phyloP scores from a whole-genome alignment of 2,888 invertebrate genomes.

The Epirrhoe tristata region DNA sequence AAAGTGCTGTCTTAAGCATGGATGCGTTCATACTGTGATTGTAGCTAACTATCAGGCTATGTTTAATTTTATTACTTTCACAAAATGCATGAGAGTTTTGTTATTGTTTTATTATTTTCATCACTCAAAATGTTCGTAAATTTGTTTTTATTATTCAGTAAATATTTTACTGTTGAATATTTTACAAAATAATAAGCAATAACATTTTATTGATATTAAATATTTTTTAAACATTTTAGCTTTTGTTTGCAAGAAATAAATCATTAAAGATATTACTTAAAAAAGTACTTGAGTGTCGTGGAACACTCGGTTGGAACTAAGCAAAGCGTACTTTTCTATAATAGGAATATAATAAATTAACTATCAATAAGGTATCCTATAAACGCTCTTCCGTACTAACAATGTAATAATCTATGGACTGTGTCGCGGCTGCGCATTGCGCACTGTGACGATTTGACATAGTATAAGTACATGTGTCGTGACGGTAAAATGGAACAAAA shows the following conservation, averaged over 20 bases:
- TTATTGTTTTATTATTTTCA: conserved; percentile 31
- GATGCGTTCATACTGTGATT: neutral
- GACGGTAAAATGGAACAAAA: too few relatives aligned
- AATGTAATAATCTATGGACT: too few relatives aligned
- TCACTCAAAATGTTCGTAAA: conserved; percentile 31
- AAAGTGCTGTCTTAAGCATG: too few relatives aligned
- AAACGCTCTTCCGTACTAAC: too few relatives aligned
- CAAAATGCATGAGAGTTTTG: conserved; percentile 7
- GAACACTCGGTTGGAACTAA: too few relatives aligned
- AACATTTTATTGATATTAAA: neutral
- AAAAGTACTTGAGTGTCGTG: too few relatives aligned
- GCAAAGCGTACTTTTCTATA: too few relatives aligned
- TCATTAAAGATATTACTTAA: neutral
- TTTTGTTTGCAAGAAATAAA: neutral
- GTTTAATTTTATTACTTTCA: conserved; percentile 7
- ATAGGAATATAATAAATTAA: too few relatives aligned
- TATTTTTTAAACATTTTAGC: neutral
- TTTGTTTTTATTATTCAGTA: conserved; percentile 15
- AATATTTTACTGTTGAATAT: conserved; percentile 12
- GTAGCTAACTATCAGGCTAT: neutral
- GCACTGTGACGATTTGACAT: too few relatives aligned
- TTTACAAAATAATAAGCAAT: conserved; percentile 4
- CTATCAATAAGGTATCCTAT: too few relatives aligned
- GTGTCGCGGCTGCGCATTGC: too few relatives aligned
- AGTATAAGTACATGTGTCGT: too few relatives aligned